Evolutionary conservation across 2,888 invertebrate genomes (phyloP), one percentile per base, ranked within the genome.

Genomic region (Microctonus hyperodae): DNA sequence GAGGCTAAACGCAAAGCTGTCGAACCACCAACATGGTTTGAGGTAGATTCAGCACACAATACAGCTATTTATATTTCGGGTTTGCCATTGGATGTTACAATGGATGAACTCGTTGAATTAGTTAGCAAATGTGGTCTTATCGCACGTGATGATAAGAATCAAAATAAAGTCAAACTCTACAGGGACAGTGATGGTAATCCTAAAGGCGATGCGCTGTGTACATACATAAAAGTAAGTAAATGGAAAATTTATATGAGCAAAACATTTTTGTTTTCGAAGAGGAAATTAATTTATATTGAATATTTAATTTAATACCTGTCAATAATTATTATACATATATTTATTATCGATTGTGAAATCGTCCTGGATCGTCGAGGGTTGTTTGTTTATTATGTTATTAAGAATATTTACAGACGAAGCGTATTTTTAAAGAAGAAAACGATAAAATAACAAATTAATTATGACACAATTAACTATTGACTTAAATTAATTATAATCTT

Each of bases 91-190:
- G 95, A 97, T 76, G 90, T 95, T 66, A 95, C 93, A 0, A 91
- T 96, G 79, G 92, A 96, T 71, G 94, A 94, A 81, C 95, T 97
- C 85, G 89, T 93, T 53, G 93, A 95, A 80, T 85, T 98, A 40
- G 98, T 99, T 94, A 90, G 91, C 75, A 99, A 99, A 85, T 99
- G 94, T 87, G 99, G 99, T 4, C 88, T 99, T 71, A 91, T 99
- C 33, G 95, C 96, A 88, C 89, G 93, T 75, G 97, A 98, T 83
- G 87, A 89, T 55, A 91, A 89, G 11, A 91, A 90, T 74, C 91
- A 91, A 80, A 92, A 92, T 84, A 98, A 96, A 85, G 86, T 97
- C 1, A 98, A 98, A 86, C 85, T 99, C 37, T 99, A 99, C 83
- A 89, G 88, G 74, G 95, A 96, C 79, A 85, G 88, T 40, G 89